phyloP scores from a whole-genome alignment of 2,888 invertebrate species.

The Lottia gigantea region DNA sequence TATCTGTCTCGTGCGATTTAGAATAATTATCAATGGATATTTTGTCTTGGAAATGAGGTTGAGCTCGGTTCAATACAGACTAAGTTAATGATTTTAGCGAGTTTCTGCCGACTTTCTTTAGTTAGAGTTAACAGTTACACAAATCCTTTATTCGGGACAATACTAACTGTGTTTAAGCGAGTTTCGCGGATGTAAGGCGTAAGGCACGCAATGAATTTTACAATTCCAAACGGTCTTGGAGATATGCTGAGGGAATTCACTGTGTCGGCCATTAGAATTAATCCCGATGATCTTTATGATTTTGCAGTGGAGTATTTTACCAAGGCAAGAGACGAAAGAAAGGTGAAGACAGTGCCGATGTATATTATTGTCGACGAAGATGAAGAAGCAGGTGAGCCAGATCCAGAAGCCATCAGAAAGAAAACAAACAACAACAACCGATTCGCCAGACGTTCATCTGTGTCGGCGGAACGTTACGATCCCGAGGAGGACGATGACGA shows the following conservation, averaged over 20 bases:
- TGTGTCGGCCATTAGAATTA: conserved; percentile 63
- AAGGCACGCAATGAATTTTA: conserved; percentile 51
- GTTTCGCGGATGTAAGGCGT: no score
- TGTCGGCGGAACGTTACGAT: conserved; percentile 65
- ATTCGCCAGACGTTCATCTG: conserved; percentile 61
- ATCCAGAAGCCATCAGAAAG: conserved; percentile 56
- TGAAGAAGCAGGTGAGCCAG: conserved; percentile 63
- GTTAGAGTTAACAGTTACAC: no score
- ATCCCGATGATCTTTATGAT: conserved; percentile 61
- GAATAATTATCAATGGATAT: no score
- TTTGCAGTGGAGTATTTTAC: conserved; percentile 66
- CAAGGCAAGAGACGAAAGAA: conserved; percentile 53
- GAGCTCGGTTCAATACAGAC: no score
- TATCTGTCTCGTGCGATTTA: no score
- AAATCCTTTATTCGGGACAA: no score
- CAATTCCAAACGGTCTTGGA: conserved; percentile 65
- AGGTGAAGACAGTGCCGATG: conserved; percentile 62
- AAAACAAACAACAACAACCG: conserved; percentile 41
- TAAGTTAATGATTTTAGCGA: no score
- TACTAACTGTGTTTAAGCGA: no score
- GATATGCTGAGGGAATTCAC: conserved; percentile 66
- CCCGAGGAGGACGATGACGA: conserved; percentile 64
- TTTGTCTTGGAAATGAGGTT: no score
- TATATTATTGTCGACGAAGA: conserved; percentile 67
- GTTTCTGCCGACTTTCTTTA: no score